phyloP scores from a whole-genome alignment of 2,888 invertebrate species.

The Nomada ferruginata region DNA sequence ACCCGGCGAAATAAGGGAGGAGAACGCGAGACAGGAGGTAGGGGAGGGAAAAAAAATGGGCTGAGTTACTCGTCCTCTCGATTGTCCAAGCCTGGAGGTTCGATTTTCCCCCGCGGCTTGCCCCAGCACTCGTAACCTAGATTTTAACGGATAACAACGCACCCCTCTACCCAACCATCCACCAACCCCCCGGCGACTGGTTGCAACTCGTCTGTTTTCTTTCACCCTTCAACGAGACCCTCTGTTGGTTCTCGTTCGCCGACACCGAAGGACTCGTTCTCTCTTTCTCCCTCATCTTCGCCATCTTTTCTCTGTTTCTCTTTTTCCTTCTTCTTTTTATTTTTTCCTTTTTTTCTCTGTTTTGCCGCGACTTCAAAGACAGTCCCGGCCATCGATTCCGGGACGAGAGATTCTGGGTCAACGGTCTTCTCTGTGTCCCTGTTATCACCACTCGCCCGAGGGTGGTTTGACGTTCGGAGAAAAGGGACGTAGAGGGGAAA shows the following conservation, averaged over 20 bases:
- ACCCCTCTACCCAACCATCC: not conserved
- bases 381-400: conserved; percentile 38
- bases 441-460: conserved; percentile 6
- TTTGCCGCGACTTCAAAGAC: conserved; percentile 14
- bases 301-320: not conserved
- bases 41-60: not conserved
- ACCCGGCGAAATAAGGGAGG: not conserved
- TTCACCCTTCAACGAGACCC: conserved; percentile 20
- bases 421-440: conserved; percentile 42
- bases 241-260: conserved; percentile 6
- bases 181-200: conserved; percentile 2
- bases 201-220: conserved; percentile 46
- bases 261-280: conserved; percentile 17
- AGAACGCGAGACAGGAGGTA: too few relatives aligned
- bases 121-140: conserved; percentile 80
- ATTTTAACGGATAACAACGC: conserved; percentile 76
- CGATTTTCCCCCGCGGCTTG: conserved; percentile 80
- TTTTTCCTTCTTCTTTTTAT: not conserved
- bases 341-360: not conserved
- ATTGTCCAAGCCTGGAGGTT: conserved; percentile 72
- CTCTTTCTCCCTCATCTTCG: not conserved
- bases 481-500: not conserved
- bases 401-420: conserved; percentile 46
- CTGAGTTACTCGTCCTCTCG: conserved; percentile 30
- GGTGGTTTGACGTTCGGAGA: conserved; percentile 27